Evolutionary conservation across 2,113 vertebrate genomes (phyloP), one percentile per base, ranked within the genome.

Genomic region (Colius striatus): DNA sequence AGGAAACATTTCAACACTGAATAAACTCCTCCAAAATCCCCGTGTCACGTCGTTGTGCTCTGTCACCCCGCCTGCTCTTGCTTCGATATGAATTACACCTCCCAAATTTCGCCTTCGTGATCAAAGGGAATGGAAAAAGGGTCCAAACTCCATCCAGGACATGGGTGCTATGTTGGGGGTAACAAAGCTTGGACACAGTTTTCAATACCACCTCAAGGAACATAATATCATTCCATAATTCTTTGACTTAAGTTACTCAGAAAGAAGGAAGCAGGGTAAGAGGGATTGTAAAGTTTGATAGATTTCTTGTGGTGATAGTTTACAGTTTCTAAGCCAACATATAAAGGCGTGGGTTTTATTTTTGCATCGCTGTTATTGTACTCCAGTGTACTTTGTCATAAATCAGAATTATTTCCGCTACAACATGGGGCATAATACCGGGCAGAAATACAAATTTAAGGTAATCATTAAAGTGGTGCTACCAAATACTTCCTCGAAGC

Each of bases 331-430:
- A 94, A 94, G 93, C 92, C 94, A 96, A 97, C 93, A 95, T 91
- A 93, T 94, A 92, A 97, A 96, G 94, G 96, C 92, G 95, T 95
- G 95, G 86, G 94, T 95, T 96, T 97, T 96, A 94, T 96, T 97
- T 97, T 96, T 96, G 94, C 94, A 84, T 95, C 91, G 84, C 92
- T 90, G 92, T 96, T 97, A 95, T 95, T 96, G 96, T 96, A 92
- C 92, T 97, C 94, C 82, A 82, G 89, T 96, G 96, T 89, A 96
- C 94, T 87, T 95, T 47, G 91, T 36, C 95, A 78, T 97, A 97
- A 97, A 97, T 97, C 97, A 97, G 94, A 97, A 97, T 97, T 97
- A 97, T 97, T 97, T 96, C 97, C 94, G 88, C 92, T 90, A 84
- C 96, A 94, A 95, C 95, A 65, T 7, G 72, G 95, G 94, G 94